Conservation (phyloP, 2,888 invertebrate genomes). For the Oscheius onirici region DNA sequence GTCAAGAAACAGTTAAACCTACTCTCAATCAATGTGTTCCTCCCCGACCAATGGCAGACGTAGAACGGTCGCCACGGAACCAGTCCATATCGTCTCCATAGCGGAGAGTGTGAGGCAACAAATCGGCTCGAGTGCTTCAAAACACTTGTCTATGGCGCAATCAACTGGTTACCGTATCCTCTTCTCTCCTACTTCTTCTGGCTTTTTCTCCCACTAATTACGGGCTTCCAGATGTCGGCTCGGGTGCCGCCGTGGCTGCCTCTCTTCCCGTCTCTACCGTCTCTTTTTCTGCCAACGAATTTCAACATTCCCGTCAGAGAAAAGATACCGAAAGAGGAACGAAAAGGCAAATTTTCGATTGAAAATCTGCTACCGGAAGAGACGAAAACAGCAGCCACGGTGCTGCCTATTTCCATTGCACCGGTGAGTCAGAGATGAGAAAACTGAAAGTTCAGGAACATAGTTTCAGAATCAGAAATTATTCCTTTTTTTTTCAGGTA, state of each 20-base stretch:
- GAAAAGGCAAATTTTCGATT: conserved; percentile 11
- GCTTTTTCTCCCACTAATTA: neutral
- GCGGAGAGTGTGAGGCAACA: conserved; percentile 16
- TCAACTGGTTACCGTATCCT: conserved; percentile 30
- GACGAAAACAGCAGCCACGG: conserved; percentile 24
- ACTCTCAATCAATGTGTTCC: conserved; percentile 8
- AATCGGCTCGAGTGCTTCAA: conserved; percentile 29
- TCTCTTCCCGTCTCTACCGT: conserved; percentile 27
- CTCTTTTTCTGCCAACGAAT: conserved; percentile 19
- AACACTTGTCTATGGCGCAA: conserved; percentile 30
- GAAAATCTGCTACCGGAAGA: conserved; percentile 25
- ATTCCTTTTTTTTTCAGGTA: neutral
- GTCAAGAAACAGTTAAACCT: neutral
- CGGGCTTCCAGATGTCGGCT: conserved; percentile 17
- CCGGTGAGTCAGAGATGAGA: neutral
- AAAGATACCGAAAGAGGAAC: neutral
- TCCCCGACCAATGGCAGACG: conserved; percentile 8
- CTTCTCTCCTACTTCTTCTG: neutral
- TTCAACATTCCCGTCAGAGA: neutral
- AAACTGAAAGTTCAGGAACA: neutral
- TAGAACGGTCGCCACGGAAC: conserved; percentile 7
- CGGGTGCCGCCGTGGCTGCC: conserved; percentile 32
- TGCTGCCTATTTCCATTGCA: conserved; percentile 11
- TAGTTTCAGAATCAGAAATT: too few species aligned
- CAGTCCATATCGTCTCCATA: conserved; percentile 21